Evolutionary conservation across 2,113 vertebrate genomes (phyloP).

Genomic region (Vulpes ferrilata): DNA sequence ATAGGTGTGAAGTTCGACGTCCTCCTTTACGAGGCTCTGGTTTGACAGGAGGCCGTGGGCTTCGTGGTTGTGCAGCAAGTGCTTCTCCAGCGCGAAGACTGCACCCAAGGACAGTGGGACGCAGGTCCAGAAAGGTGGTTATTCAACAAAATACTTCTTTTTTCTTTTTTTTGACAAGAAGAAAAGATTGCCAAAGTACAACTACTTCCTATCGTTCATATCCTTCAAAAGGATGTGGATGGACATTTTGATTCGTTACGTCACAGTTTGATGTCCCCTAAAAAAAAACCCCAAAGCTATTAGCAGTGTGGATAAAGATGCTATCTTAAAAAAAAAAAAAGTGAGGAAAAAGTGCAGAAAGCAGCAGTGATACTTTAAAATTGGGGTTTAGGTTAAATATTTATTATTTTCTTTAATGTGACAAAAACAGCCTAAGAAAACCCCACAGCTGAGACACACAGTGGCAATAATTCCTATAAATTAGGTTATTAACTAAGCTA

Average conservation of each 20-base stretch:
- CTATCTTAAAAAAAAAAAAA: not conserved
- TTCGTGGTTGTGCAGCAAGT: not conserved
- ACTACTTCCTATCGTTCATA: not conserved
- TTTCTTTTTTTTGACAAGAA: not conserved
- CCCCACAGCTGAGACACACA: slow-evolving; percentile 45
- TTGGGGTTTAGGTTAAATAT: slow-evolving; percentile 51
- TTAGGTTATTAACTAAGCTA: slow-evolving; percentile 65
- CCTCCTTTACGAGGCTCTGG: too few relatives aligned
- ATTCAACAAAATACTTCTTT: not conserved
- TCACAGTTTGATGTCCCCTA: not conserved
- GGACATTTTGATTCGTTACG: not conserved
- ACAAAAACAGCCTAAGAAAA: slow-evolving; percentile 58
- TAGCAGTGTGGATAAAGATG: slow-evolving; percentile 24
- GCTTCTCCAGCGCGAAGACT: not conserved
- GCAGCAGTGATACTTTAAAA: slow-evolving; percentile 37
- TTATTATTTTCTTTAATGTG: slow-evolving; percentile 59
- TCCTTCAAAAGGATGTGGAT: not conserved
- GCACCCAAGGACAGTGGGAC: not conserved
- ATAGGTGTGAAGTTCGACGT: not conserved
- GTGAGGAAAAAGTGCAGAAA: slow-evolving; percentile 36
- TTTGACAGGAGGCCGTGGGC: not conserved
- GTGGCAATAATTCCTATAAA: slow-evolving; percentile 15
- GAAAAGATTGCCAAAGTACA: not conserved
- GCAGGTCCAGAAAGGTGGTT: not conserved
- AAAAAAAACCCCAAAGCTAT: slow-evolving; percentile 7